Percentiles rank a stretch among this genome's conserved stretches.
Evolutionary conservation across 2,888 invertebrate species (phyloP).

Genomic region (Lasioglossum vierecki): DNA sequence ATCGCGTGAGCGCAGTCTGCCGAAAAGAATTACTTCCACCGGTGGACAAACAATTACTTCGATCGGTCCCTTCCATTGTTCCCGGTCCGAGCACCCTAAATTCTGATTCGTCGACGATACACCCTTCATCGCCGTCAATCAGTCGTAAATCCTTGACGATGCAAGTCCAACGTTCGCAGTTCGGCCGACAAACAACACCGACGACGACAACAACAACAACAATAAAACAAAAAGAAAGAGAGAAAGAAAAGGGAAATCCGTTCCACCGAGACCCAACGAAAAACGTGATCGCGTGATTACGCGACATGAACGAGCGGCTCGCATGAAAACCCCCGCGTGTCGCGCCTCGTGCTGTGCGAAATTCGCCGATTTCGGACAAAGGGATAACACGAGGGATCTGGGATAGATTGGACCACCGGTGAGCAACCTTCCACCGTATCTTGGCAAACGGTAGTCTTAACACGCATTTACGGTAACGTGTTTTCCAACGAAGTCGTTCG

Average conservation of each 20-base stretch:
- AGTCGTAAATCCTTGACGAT: conserved; percentile 26
- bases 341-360: neutral
- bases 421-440: neutral
- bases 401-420: conserved; percentile 1
- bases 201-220: neutral
- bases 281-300: conserved; percentile 20
- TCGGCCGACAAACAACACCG: neutral
- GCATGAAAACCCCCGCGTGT: conserved; percentile 9
- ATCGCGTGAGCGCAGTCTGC: neutral
- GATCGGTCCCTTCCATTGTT: neutral
- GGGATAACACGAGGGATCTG: neutral
- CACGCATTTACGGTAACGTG: neutral
- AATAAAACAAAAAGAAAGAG: neutral
- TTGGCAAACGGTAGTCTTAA: neutral
- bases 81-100: neutral
- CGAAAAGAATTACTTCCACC: neutral
- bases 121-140: neutral
- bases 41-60: conserved; percentile 3
- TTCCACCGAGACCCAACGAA: neutral
- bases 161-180: conserved; percentile 24
- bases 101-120: neutral
- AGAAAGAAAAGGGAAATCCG: neutral
- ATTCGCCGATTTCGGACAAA: neutral
- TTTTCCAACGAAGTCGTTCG: neutral
- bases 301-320: conserved; percentile 4